These are phyloP conservation scores for Aphodius granarius DNA, from an alignment of 2,888 invertebrate species.

Conservation along the genomic window DNA sequence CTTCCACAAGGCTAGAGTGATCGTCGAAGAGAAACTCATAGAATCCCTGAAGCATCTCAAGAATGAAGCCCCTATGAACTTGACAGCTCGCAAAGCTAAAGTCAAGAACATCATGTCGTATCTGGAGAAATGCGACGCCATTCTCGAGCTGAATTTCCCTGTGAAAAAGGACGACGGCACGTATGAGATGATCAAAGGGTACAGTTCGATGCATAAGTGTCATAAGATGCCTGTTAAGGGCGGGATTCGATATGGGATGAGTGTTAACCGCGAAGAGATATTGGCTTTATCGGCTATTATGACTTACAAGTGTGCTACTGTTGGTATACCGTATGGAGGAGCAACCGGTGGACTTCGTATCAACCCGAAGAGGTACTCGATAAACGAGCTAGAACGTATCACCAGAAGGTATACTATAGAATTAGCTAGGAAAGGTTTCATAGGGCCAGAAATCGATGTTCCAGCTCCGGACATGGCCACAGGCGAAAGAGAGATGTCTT, in stretches of 20 bases:
- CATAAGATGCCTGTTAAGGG: constrained; percentile 66
- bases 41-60: constrained; percentile 55
- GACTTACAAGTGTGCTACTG: constrained; percentile 83
- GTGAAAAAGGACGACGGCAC: constrained; percentile 69
- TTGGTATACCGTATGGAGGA: constrained; percentile 80
- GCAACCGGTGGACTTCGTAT: constrained; percentile 75
- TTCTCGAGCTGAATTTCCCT: constrained; percentile 69
- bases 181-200: constrained; percentile 71
- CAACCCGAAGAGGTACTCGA: constrained; percentile 70
- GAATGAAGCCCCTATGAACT: constrained; percentile 43
- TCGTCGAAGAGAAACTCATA: constrained; percentile 58
- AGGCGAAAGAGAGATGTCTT: constrained; percentile 79
- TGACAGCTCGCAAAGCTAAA: constrained; percentile 63
- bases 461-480: constrained; percentile 82
- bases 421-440: constrained; percentile 55
- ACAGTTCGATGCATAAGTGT: constrained; percentile 74
- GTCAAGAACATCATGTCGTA: constrained; percentile 66
- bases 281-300: constrained; percentile 80
- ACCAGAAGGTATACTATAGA: constrained; percentile 73
- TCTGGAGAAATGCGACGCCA: constrained; percentile 70
- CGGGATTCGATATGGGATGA: constrained; percentile 35
- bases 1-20: constrained; percentile 64
- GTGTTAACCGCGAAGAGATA: constrained; percentile 72
- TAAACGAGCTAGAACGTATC: constrained; percentile 75
- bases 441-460: constrained; percentile 78